Base-by-base conservation (phyloP, 2,888 invertebrate genomes). In the Cosmorhoe ocellata region DNA sequence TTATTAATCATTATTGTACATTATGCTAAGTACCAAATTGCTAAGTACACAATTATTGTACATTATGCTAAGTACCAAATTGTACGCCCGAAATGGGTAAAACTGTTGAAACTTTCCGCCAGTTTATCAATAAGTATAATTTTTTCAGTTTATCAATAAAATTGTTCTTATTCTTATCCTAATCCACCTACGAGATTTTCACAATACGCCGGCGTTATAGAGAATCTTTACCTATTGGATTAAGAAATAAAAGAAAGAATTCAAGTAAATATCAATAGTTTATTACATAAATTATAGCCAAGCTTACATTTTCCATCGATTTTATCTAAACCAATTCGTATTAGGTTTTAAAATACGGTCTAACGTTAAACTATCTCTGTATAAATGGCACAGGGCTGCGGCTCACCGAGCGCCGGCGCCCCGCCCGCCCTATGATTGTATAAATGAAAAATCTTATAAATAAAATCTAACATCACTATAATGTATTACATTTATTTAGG, bases 231-330 rank as follows among this genome's bases (percentile, higher is more conserved):
- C 18, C 2, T 18, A 18, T 18, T 18, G 18, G 18, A 18, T 18
- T 18, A 4, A 34, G n/a, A 65, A 74, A 67, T 67, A 77, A 69
- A 70, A n/a, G n/a, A n/a, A 72, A 67, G 64, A 65, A 69, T 59
- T 59, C 30, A 45, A 56, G 43, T 80, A 84, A 80, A 81, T 89
- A 89, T 87, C 82, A 84, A 85, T 88, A 89, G 81, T 90, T 90
- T 90, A 90, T 89, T 90, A 87, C 81, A 85, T 87, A 87, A 87
- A 86, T 88, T 87, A 87, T 88, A 88, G 86, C 88, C 87, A 90
- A 89, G 89, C 89, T 88, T 89, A 89, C 85, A 89, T 75, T 84
- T 7, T 84, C 80, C 76, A 76, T 81, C 78, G 71, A 74, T 79
- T 56, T 79, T 74, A 80, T 78, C 82, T 87, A 85, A 79, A 77